Conservation (phyloP, 2,888 invertebrate genomes). For the Ophion costatus region DNA sequence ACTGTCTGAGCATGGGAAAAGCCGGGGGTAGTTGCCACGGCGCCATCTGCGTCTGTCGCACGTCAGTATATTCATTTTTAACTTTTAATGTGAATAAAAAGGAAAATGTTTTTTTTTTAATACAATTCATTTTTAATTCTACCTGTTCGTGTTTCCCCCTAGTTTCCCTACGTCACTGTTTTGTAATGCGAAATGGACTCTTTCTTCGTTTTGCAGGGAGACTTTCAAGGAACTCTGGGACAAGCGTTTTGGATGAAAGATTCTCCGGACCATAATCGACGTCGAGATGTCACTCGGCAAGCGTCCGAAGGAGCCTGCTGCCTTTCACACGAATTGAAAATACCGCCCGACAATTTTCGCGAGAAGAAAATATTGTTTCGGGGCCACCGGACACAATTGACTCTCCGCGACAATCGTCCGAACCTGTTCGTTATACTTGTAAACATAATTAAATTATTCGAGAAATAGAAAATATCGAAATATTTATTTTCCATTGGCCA, state of each 20-base stretch:
- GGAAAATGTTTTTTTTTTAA: too few relatives aligned
- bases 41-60: conserved; percentile 76
- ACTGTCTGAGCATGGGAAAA: conserved; percentile 77
- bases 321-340: background rate
- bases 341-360: background rate
- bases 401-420: background rate
- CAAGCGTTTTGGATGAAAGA: conserved; percentile 71
- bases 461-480: background rate
- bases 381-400: background rate
- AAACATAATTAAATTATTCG: background rate
- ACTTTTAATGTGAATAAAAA: too few relatives aligned
- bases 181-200: too few relatives aligned
- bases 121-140: too few relatives aligned
- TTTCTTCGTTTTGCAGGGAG: conserved; percentile 64
- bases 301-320: background rate
- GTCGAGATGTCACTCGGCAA: background rate
- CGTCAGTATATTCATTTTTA: conserved; percentile 64
- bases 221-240: conserved; percentile 73
- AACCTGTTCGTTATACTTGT: background rate
- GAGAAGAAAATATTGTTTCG: background rate
- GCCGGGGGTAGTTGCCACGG: conserved; percentile 76
- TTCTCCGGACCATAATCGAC: background rate
- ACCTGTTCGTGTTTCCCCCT: too few relatives aligned
- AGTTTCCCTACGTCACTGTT: too few relatives aligned
- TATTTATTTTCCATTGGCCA: background rate